Percentiles rank a stretch among this genome's conserved stretches.
Evolutionary conservation across 2,113 vertebrate species (phyloP).

Genomic region (Cebus imitator): DNA sequence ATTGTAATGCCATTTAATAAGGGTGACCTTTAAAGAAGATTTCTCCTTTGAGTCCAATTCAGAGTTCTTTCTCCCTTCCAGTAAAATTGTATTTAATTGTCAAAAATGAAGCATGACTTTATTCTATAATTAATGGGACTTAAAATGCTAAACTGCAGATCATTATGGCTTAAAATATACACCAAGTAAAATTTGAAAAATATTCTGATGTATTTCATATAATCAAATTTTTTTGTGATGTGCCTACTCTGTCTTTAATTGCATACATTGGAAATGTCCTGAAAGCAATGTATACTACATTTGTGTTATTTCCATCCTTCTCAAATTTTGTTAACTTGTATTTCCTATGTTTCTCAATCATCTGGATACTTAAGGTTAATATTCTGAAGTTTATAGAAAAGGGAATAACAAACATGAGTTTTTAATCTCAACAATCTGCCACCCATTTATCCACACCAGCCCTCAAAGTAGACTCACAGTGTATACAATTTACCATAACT

Average conservation of each 20-base stretch:
- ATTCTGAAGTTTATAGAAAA: background rate
- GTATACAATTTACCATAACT: background rate
- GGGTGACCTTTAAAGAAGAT: slow-evolving; percentile 77
- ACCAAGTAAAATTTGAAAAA: background rate
- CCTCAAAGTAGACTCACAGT: background rate
- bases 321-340: slow-evolving; percentile 6
- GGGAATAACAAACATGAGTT: background rate
- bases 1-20: slow-evolving; percentile 76
- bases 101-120: slow-evolving; percentile 71
- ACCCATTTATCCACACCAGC: background rate
- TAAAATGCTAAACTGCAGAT: slow-evolving; percentile 68
- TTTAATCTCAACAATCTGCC: background rate
- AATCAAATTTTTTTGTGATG: slow-evolving; percentile 16
- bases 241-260: slow-evolving; percentile 28
- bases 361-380: background rate
- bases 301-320: background rate
- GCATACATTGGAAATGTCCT: background rate
- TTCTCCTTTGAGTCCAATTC: slow-evolving; percentile 67
- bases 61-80: slow-evolving; percentile 47
- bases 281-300: background rate
- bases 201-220: slow-evolving; percentile 19
- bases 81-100: slow-evolving; percentile 74
- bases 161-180: slow-evolving; percentile 51
- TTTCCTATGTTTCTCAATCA: background rate
- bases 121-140: slow-evolving; percentile 69